Evolutionary conservation across 2,797 vertebrate genomes (phyloP).

Genomic region (Leptodactylus fallax): DNA sequence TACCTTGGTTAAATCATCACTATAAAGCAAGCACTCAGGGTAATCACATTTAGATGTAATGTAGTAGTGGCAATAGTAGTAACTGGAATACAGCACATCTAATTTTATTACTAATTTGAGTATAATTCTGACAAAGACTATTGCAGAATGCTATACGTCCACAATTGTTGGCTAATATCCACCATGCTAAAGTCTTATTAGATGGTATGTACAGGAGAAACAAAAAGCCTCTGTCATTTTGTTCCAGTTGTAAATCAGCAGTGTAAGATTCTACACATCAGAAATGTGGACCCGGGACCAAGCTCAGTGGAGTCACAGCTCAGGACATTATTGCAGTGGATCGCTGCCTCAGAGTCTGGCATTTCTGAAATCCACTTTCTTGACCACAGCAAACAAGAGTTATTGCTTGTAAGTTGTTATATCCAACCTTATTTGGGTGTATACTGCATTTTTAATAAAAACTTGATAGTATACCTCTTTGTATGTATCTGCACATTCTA

Average conservation of each 20-base stretch:
- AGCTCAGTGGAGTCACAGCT: constrained; percentile 84
- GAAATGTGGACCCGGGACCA: constrained; percentile 83
- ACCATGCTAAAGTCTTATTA: not conserved
- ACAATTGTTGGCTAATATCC: not conserved
- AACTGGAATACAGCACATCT: too few species aligned
- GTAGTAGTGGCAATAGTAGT: not conserved
- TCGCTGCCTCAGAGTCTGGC: constrained; percentile 87
- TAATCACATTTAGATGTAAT: too few species aligned
- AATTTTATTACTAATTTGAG: too few species aligned
- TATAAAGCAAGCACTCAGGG: too few species aligned
- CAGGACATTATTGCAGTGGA: constrained; percentile 90
- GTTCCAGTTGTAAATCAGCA: constrained; percentile 78
- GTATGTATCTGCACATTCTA: not conserved
- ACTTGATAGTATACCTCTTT: not conserved
- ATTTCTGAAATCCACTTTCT: constrained; percentile 83
- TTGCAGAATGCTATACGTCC: too few species aligned
- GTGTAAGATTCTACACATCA: constrained; percentile 76
- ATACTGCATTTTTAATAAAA: not conserved
- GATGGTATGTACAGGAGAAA: not conserved
- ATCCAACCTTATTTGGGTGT: not conserved
- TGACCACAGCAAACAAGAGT: constrained; percentile 78
- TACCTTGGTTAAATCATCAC: too few species aligned
- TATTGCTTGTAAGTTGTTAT: constrained; percentile 83
- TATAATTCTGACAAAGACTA: too few species aligned
- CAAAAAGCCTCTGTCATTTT: constrained; percentile 34